A percentile compares a stretch with the other conserved stretches of the same genome.
Evolutionary conservation across 1,140 invertebrate genomes (phyloP).

Genomic region (Heliconius congener): DNA sequence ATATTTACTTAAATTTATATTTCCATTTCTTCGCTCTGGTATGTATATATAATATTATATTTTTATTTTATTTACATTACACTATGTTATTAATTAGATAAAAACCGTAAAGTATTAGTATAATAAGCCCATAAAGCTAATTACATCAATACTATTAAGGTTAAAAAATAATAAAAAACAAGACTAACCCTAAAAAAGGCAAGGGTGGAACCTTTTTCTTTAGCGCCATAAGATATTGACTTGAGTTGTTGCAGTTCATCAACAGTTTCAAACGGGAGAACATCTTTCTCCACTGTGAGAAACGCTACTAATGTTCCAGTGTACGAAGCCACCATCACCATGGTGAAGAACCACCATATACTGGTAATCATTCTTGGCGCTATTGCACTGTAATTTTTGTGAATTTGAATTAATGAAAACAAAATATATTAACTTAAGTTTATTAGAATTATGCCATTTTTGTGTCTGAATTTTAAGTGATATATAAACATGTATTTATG

Average conservation of each 20-base stretch:
- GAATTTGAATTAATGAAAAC: background rate
- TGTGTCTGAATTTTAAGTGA: too few species aligned
- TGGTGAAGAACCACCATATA: conserved; percentile 97
- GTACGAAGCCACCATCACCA: conserved; percentile 98
- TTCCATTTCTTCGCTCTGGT: too few species aligned
- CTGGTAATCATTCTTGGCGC: conserved; percentile 90
- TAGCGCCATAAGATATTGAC: conserved; percentile 84
- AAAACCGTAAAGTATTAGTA: too few species aligned
- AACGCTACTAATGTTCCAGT: conserved; percentile 92
- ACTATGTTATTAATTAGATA: background rate
- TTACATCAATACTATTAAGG: background rate
- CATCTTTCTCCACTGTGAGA: conserved; percentile 93
- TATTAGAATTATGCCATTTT: too few species aligned
- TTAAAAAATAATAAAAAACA: background rate
- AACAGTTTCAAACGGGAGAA: conserved; percentile 90
- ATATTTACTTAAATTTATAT: too few species aligned
- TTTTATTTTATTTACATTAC: background rate
- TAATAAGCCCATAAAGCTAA: too few species aligned
- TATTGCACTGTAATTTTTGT: conserved; percentile 83
- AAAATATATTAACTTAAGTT: too few species aligned
- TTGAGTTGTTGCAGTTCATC: conserved; percentile 89
- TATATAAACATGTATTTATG: too few species aligned
- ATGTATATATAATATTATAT: too few species aligned
- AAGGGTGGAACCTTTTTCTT: conserved; percentile 86
- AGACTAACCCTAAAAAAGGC: conserved; percentile 90